Evolutionary conservation across 2,797 vertebrate genomes (phyloP), one percentile per base, ranked within the genome.

Genomic region (Ateles fusciceps): DNA sequence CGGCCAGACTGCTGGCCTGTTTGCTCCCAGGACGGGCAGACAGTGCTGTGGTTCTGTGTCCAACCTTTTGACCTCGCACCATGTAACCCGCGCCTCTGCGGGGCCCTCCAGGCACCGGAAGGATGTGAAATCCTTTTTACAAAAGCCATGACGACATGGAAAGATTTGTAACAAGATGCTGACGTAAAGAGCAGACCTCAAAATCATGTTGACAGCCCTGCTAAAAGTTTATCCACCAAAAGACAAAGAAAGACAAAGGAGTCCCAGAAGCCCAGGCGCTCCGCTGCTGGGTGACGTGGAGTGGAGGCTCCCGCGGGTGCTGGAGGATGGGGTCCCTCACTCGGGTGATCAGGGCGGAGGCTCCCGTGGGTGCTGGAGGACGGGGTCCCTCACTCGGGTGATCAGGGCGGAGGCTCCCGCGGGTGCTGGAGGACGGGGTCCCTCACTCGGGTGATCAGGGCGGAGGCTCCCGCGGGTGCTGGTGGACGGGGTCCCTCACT

Each of bases 291-390:
- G 48, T 12, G 50, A 55, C 2, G 5, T 5, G 36, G 78, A 1
- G 78, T 9, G 21, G 57, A 5, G 26, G 26, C 0, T 59, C 24
- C 9, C 4, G 10, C 0, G 1, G 55, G 10, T 5, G 55, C 55
- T 4, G 21, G 21, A 9, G 52, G 21, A 22, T 2, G 4, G 10
- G 0, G 24, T 1, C 1, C 24, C 24, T 57, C 55, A 57, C 6
- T 26, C 14, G 1, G 57, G 46, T 21, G 48, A 55, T 14, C 2
- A 52, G 76, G 3, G 76, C 4, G 22, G 11, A 36, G 50, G 7
- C 1, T 36, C 52, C 79, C 0, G 0, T 0, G 0, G 48, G n/a
- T 8, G n/a, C 12, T 3, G 12, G 21, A 26, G 33, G n/a, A 12
- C 59, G 5, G 0, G 5, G 59, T 5, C 2, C 13, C 59, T 64